Percentiles rank a stretch among this genome's conserved stretches.
Conservation (phyloP, 2,888 invertebrate genomes). For the Phalera bucephala region DNA sequence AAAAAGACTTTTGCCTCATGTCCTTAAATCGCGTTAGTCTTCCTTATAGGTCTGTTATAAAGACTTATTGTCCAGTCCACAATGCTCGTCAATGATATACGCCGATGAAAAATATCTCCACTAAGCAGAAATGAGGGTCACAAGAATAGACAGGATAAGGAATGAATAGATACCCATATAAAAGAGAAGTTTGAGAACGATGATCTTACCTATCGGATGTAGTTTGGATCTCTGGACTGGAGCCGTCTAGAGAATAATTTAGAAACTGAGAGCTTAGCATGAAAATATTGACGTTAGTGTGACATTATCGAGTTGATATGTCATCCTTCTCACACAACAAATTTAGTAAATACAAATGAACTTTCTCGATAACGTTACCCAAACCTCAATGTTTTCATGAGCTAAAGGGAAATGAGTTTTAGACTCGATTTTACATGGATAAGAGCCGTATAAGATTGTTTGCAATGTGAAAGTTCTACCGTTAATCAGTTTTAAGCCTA, state of each 20-base stretch:
- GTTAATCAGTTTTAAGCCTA: no score
- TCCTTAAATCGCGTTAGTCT: constrained; percentile 7
- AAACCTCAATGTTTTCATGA: no score
- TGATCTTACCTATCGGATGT: constrained; percentile 24
- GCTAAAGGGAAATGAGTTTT: no score
- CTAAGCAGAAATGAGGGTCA: constrained; percentile 53
- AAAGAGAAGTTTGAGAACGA: constrained; percentile 33
- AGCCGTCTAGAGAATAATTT: constrained; percentile 11
- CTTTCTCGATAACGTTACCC: no score
- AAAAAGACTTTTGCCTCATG: neutral
- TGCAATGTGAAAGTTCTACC: no score
- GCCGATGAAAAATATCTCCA: constrained; percentile 54
- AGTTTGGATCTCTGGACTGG: constrained; percentile 10
- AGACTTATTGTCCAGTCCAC: constrained; percentile 35
- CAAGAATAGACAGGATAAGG: constrained; percentile 47
- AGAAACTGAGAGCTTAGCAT: constrained; percentile 26
- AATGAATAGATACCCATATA: constrained; percentile 41
- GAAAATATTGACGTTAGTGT: no score
- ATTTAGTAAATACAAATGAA: no score
- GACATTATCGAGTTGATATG: no score
- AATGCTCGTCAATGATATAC: constrained; percentile 36
- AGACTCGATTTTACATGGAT: no score
- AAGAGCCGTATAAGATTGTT: no score
- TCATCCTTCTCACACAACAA: no score
- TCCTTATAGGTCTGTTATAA: constrained; percentile 28